phyloP scores from a whole-genome alignment of 2,888 invertebrate species.

The Clitarchus hookeri region DNA sequence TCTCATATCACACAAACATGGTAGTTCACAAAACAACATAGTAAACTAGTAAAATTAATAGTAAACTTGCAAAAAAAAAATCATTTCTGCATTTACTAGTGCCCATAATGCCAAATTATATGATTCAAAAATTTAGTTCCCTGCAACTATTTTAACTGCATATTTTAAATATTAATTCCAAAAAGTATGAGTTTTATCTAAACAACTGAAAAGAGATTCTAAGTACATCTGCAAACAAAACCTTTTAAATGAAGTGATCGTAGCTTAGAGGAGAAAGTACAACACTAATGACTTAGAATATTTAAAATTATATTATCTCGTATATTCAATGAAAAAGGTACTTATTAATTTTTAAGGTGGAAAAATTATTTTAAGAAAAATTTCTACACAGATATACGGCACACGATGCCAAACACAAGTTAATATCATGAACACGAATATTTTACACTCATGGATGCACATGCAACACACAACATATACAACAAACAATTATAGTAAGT shows the following conservation, averaged over 20 bases:
- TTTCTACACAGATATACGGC: no score
- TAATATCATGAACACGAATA: not conserved
- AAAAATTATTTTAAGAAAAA: not conserved
- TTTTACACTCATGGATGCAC: not conserved
- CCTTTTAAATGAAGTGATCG: not conserved
- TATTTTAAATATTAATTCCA: not conserved
- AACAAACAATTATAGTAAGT: conserved; percentile 6
- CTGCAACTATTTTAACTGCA: not conserved
- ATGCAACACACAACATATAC: not conserved
- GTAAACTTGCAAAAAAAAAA: not conserved
- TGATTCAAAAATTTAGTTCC: not conserved
- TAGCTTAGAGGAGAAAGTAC: not conserved
- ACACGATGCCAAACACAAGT: not conserved
- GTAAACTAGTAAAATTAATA: not conserved
- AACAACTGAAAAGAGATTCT: not conserved
- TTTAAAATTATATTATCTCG: not conserved
- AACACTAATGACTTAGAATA: not conserved
- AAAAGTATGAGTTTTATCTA: not conserved
- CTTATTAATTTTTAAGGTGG: not conserved
- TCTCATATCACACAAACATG: not conserved
- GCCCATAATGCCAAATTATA: not conserved
- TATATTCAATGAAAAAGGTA: no score
- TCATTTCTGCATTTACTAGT: not conserved
- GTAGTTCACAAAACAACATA: not conserved
- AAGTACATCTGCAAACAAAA: not conserved